Conservation (phyloP, 1,140 invertebrate species). For the Drosophila pseudoobscura region DNA sequence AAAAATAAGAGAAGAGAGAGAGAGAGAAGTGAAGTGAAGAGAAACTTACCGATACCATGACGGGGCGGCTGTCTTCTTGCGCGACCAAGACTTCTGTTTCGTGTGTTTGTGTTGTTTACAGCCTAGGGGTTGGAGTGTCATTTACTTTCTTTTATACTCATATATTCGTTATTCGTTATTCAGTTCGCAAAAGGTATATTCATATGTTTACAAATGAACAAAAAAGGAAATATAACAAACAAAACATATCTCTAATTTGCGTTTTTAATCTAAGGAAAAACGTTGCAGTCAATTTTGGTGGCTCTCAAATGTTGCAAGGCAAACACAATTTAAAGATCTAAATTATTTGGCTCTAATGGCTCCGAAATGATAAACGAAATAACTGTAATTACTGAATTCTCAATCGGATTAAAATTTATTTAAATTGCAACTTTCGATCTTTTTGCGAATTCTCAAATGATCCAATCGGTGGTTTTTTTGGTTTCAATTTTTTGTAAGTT, state of each 20-base stretch:
- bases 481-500: constrained; percentile 7
- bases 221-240: constrained; percentile 18
- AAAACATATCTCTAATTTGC: constrained; percentile 30
- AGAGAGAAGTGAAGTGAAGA: neutral
- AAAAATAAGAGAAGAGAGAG: constrained; percentile 11
- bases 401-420: neutral
- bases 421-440: neutral
- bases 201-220: constrained; percentile 27
- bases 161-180: constrained; percentile 18
- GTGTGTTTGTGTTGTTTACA: constrained; percentile 84
- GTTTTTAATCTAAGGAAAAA: constrained; percentile 31
- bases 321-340: constrained; percentile 18
- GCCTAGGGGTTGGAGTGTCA: constrained; percentile 78
- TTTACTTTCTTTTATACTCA: constrained; percentile 54
- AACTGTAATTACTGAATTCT: no score
- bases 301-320: constrained; percentile 40
- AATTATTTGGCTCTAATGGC: constrained; percentile 26
- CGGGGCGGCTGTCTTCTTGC: constrained; percentile 84
- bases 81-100: constrained; percentile 84
- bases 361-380: constrained; percentile 11
- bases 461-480: constrained; percentile 12
- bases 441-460: constrained; percentile 6
- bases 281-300: constrained; percentile 37
- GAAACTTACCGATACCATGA: constrained; percentile 83
- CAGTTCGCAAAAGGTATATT: constrained; percentile 22